Evolutionary conservation across 2,888 invertebrate genomes (phyloP).

Genomic region (Pandemis corylana): DNA sequence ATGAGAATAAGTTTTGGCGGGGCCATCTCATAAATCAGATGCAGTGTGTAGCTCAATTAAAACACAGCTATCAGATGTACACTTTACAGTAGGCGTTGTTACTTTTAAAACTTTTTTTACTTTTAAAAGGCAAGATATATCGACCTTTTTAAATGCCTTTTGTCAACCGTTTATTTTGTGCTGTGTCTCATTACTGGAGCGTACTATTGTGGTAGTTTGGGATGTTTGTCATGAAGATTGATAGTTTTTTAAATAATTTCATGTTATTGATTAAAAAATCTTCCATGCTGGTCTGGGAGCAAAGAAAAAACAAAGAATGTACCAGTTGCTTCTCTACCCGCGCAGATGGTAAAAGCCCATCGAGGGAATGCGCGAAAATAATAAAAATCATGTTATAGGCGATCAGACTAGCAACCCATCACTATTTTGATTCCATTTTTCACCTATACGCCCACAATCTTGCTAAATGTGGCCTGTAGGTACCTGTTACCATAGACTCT

Average conservation of each 20-base stretch:
- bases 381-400: too few relatives aligned
- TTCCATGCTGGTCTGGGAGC: too few relatives aligned
- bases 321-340: too few relatives aligned
- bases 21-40: constrained; percentile 81
- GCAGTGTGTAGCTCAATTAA: constrained; percentile 83
- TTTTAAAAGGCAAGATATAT: constrained; percentile 51
- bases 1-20: constrained; percentile 81
- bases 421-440: too few relatives aligned
- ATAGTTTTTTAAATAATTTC: not conserved
- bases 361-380: too few relatives aligned
- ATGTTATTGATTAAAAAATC: too few relatives aligned
- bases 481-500: too few relatives aligned
- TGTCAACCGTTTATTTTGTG: constrained; percentile 56
- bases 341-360: too few relatives aligned
- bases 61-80: constrained; percentile 79
- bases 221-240: constrained; percentile 13
- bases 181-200: constrained; percentile 31
- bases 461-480: too few relatives aligned
- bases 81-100: constrained; percentile 63
- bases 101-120: constrained; percentile 47
- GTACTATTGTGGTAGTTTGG: not conserved
- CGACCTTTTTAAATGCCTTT: constrained; percentile 61
- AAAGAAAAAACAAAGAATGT: too few relatives aligned
- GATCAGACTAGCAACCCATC: too few relatives aligned
- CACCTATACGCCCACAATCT: too few relatives aligned